Conservation (phyloP, 2,113 vertebrate species). For the Lethenteron camtschaticum region DNA sequence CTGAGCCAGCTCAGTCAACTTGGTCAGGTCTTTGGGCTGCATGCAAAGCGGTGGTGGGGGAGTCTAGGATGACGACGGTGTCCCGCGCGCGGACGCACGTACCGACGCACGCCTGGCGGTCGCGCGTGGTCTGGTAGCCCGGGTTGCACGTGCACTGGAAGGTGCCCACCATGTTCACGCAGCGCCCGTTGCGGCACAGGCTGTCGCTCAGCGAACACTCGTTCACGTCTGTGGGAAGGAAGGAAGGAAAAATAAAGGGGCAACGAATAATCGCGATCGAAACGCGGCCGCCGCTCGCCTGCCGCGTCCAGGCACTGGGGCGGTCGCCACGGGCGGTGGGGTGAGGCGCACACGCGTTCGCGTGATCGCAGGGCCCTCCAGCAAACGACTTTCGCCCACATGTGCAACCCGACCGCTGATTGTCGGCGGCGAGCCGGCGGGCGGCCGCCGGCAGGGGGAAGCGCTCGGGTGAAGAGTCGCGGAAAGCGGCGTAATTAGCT, state of each 20-base stretch:
- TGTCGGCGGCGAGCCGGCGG: too few species aligned
- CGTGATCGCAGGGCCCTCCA: too few species aligned
- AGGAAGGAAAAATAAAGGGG: not conserved
- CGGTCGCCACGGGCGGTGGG: too few species aligned
- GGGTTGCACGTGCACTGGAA: slow-evolving; percentile 16
- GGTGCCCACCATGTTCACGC: slow-evolving; percentile 18
- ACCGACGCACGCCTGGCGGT: slow-evolving; percentile 18
- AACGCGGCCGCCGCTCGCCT: too few species aligned
- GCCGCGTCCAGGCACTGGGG: too few species aligned
- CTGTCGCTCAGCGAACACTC: slow-evolving; percentile 21
- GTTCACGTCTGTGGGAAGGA: slow-evolving; percentile 15
- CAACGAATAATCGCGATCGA: not conserved
- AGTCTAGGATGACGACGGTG: not conserved
- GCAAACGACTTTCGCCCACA: too few species aligned
- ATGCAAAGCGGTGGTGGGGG: not conserved
- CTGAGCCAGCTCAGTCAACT: not conserved
- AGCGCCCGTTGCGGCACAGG: slow-evolving; percentile 16
- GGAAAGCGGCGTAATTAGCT: too few species aligned
- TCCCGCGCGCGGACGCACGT: not conserved
- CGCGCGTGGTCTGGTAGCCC: slow-evolving; percentile 16
- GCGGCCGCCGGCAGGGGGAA: too few species aligned
- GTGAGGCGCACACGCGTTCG: too few species aligned
- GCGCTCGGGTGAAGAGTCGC: too few species aligned
- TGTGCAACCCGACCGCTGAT: too few species aligned
- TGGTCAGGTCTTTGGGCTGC: not conserved